A percentile compares a stretch with the other conserved stretches of the same genome.
These are phyloP conservation scores for Pomatorhinus ruficollis DNA, from an alignment of 2,113 vertebrate species.

Conservation along the genomic window DNA sequence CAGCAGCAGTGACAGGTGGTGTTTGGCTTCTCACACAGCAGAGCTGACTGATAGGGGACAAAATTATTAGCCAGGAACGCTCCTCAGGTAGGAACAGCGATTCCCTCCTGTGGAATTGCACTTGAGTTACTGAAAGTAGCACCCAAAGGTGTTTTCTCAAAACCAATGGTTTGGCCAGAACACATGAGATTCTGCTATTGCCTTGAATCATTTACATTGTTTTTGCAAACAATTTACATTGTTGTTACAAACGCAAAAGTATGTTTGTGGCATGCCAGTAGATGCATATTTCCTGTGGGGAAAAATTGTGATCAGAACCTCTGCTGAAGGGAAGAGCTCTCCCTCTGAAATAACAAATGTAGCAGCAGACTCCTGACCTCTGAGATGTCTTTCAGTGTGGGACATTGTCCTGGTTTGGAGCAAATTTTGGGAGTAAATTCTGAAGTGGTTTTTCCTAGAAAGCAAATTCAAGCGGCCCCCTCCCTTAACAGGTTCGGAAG, in stretches of 20 bases:
- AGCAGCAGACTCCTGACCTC: background rate
- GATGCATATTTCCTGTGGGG: background rate
- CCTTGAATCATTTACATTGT: background rate
- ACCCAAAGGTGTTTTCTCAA: background rate
- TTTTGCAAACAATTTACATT: background rate
- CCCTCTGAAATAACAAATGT: background rate
- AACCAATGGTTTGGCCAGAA: background rate
- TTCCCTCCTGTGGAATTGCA: background rate
- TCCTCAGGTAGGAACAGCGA: background rate
- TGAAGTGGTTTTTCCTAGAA: background rate
- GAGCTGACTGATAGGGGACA: background rate
- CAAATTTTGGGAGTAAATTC: background rate
- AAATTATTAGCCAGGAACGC: background rate
- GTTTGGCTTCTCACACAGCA: background rate
- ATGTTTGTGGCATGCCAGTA: background rate
- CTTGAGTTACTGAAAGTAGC: background rate
- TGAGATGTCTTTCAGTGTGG: background rate
- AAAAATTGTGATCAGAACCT: background rate
- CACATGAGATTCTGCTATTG: background rate
- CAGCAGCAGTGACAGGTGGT: background rate
- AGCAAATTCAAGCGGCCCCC: background rate
- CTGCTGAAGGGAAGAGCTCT: background rate
- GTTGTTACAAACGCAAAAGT: background rate
- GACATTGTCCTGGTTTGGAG: background rate
- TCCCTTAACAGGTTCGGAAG: accelerated